Evolutionary conservation across 2,888 invertebrate species (phyloP).

Genomic region (Molanna angustata): DNA sequence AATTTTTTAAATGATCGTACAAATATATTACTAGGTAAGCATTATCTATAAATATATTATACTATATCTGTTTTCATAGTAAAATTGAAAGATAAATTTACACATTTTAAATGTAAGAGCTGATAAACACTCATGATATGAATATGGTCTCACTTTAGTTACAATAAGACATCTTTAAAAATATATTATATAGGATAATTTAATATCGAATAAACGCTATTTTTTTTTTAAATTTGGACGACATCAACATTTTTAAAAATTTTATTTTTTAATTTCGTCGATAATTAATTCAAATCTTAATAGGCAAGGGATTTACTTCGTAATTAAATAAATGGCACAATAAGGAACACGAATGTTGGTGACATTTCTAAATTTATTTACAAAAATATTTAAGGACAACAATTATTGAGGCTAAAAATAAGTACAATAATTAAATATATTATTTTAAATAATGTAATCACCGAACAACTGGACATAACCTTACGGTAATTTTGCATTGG

Average conservation of each 20-base stretch:
- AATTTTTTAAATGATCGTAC: no score
- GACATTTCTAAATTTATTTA: no score
- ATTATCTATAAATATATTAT: neutral
- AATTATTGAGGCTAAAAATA: neutral
- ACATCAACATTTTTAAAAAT: slow-evolving; percentile 12
- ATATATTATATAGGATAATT: neutral
- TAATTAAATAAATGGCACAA: slow-evolving; percentile 18
- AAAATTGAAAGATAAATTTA: slow-evolving; percentile 16
- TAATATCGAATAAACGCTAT: slow-evolving; percentile 1
- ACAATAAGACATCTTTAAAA: slow-evolving; percentile 10
- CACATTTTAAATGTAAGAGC: slow-evolving; percentile 12
- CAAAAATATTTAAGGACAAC: no score
- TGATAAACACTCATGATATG: slow-evolving; percentile 28
- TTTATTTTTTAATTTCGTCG: slow-evolving; percentile 8
- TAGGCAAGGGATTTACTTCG: neutral
- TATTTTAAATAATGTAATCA: no score
- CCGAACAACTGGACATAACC: no score
- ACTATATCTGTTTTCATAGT: neutral
- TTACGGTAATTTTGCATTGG: no score
- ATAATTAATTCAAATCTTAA: neutral
- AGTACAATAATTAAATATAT: no score
- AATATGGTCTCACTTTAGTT: slow-evolving; percentile 28
- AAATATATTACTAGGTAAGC: no score
- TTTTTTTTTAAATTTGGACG: slow-evolving; percentile 22
- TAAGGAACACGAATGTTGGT: slow-evolving; percentile 20